phyloP scores from a whole-genome alignment of 2,888 invertebrate species.

The Hedychridium roseum region DNA sequence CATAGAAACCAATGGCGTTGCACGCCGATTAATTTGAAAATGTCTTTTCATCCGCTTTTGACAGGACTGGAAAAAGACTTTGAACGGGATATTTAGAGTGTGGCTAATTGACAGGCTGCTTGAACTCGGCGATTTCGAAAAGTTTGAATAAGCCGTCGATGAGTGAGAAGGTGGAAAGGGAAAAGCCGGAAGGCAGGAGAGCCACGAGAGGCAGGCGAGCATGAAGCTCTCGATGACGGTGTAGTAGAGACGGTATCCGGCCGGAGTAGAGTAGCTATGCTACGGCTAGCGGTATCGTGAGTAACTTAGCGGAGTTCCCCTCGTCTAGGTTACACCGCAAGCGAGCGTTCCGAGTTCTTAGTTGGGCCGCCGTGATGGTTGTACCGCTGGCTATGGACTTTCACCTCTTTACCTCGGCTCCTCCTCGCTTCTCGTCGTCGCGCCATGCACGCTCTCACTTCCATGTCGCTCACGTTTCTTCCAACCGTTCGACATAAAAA shows the following conservation, averaged over 20 bases:
- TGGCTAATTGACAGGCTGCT: too few relatives aligned
- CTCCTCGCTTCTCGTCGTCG: slow-evolving; percentile 30
- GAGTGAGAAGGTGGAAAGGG: slow-evolving; percentile 38
- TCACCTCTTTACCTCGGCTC: too few relatives aligned
- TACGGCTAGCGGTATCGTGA: slow-evolving; percentile 57
- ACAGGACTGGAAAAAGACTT: too few relatives aligned
- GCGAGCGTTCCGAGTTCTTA: background rate
- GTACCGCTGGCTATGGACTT: slow-evolving; percentile 43
- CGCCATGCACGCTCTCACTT: slow-evolving; percentile 44
- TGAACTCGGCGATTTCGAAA: too few relatives aligned
- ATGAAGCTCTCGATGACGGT: too few relatives aligned
- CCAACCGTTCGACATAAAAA: too few relatives aligned
- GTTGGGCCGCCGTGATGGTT: slow-evolving; percentile 15
- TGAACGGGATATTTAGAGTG: too few relatives aligned
- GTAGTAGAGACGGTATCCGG: slow-evolving; percentile 20
- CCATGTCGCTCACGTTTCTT: slow-evolving; percentile 35
- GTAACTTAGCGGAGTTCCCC: slow-evolving; percentile 49
- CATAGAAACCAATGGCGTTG: too few relatives aligned
- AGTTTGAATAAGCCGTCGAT: too few relatives aligned
- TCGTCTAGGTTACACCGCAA: slow-evolving; percentile 33
- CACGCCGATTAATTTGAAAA: too few relatives aligned
- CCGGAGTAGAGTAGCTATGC: slow-evolving; percentile 30
- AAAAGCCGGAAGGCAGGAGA: slow-evolving; percentile 35
- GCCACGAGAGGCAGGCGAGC: slow-evolving; percentile 7
- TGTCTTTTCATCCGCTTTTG: too few relatives aligned